These are phyloP conservation scores for Datnioides undecimradiatus DNA, from an alignment of 2,113 vertebrate species.

Conservation along the genomic window DNA sequence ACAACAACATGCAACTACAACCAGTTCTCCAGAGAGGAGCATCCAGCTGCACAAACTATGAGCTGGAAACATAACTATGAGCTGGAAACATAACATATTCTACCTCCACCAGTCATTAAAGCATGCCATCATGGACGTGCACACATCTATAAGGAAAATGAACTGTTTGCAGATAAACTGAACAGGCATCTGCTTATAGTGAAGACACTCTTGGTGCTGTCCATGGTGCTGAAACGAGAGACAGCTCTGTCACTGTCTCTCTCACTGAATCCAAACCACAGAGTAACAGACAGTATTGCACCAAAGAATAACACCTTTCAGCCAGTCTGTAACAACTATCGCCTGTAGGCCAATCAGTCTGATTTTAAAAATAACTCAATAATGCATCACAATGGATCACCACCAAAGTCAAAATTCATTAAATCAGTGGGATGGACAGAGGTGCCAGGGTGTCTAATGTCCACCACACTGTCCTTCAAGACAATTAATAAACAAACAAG, in stretches of 20 bases:
- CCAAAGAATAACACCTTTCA: not conserved
- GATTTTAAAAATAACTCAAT: not conserved
- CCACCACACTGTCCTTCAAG: not conserved
- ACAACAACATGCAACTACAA: constrained; percentile 10
- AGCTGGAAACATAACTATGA: too few relatives aligned
- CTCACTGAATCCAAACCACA: not conserved
- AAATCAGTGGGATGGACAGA: not conserved
- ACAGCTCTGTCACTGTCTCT: not conserved
- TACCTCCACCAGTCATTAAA: too few relatives aligned
- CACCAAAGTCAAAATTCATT: not conserved
- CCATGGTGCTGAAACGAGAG: constrained; percentile 55
- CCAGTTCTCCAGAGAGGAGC: not conserved
- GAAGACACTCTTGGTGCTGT: constrained; percentile 5
- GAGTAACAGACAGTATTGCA: not conserved
- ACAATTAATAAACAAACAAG: not conserved
- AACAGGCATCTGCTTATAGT: not conserved
- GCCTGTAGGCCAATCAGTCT: not conserved
- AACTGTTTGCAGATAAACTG: not conserved
- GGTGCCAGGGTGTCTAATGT: not conserved
- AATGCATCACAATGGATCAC: not conserved
- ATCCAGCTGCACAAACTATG: not conserved
- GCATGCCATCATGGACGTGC: too few relatives aligned
- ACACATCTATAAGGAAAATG: not conserved
- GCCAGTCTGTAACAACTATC: not conserved
- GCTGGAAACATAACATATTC: too few relatives aligned